A percentile compares a stretch with the other conserved stretches of the same genome.
phyloP scores from a whole-genome alignment of 2,113 vertebrate species.

The Gymnarchus niloticus region DNA sequence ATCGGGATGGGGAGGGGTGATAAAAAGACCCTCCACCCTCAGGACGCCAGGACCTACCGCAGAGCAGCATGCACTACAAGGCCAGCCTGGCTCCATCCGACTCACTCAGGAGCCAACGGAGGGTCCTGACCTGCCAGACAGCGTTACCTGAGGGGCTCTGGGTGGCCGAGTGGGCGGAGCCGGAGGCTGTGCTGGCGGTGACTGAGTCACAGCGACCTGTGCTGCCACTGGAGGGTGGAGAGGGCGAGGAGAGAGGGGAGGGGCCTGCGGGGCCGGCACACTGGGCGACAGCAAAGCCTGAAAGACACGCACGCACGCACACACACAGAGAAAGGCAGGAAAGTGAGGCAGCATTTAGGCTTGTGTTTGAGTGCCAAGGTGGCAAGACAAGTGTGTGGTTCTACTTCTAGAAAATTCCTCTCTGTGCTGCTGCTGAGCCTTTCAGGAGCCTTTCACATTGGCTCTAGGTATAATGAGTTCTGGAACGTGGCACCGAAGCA shows the following conservation, averaged over 20 bases:
- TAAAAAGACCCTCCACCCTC: not conserved
- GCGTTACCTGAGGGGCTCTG: constrained; percentile 82
- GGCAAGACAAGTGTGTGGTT: too few relatives aligned
- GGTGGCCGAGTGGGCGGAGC: constrained; percentile 62
- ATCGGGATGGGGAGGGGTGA: not conserved
- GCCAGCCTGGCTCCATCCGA: not conserved
- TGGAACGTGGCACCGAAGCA: not conserved
- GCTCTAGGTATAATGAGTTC: not conserved
- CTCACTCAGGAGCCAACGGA: not conserved
- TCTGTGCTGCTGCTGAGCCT: not conserved
- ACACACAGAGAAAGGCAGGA: not conserved
- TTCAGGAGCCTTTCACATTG: not conserved
- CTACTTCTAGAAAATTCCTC: not conserved
- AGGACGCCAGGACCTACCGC: not conserved
- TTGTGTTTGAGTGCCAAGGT: not conserved
- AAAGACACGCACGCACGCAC: constrained; percentile 35
- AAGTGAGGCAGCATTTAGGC: not conserved
- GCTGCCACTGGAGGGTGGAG: constrained; percentile 75
- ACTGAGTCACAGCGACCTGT: constrained; percentile 75
- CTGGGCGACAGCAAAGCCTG: constrained; percentile 94
- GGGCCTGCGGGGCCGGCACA: constrained; percentile 77
- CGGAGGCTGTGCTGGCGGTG: constrained; percentile 65
- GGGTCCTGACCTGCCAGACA: constrained; percentile 2
- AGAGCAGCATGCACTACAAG: not conserved
- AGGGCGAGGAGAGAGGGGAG: constrained; percentile 72